Evolutionary conservation across 1,140 invertebrate genomes (phyloP).

Genomic region (Phymorhynchus buccinoides): DNA sequence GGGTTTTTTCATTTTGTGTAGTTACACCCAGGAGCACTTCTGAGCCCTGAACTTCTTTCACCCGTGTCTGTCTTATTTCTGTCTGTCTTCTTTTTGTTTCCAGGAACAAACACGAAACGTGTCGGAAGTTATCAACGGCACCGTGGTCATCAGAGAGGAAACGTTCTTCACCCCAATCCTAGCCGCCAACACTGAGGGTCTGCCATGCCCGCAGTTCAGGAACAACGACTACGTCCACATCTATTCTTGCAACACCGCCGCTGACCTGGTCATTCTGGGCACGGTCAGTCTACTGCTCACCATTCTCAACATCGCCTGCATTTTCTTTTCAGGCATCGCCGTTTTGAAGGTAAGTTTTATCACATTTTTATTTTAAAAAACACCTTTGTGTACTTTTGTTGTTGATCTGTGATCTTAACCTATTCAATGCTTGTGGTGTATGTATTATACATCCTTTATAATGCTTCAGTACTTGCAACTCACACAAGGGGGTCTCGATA

Average conservation of each 20-base stretch:
- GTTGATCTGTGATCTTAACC: too few species aligned
- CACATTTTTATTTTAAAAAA: too few species aligned
- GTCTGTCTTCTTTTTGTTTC: neutral
- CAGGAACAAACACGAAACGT: neutral
- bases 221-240: slow-evolving; percentile 65
- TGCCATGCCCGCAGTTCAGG: slow-evolving; percentile 54
- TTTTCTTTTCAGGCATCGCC: slow-evolving; percentile 86
- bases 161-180: neutral
- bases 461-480: too few species aligned
- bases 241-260: slow-evolving; percentile 69
- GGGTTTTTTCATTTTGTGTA: too few species aligned
- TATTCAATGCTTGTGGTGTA: too few species aligned
- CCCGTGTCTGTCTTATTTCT: neutral
- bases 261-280: slow-evolving; percentile 85
- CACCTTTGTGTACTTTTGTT: too few species aligned
- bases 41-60: too few species aligned
- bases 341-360: slow-evolving; percentile 80
- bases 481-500: too few species aligned
- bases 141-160: neutral
- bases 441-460: too few species aligned
- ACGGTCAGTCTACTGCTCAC: slow-evolving; percentile 86
- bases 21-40: too few species aligned
- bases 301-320: slow-evolving; percentile 87
- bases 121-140: neutral
- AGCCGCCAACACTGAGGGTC: too few species aligned